A percentile compares a stretch with the other conserved stretches of the same genome.
Evolutionary conservation across 2,888 invertebrate genomes (phyloP).

Genomic region (Rhorus exstirpatorius): DNA sequence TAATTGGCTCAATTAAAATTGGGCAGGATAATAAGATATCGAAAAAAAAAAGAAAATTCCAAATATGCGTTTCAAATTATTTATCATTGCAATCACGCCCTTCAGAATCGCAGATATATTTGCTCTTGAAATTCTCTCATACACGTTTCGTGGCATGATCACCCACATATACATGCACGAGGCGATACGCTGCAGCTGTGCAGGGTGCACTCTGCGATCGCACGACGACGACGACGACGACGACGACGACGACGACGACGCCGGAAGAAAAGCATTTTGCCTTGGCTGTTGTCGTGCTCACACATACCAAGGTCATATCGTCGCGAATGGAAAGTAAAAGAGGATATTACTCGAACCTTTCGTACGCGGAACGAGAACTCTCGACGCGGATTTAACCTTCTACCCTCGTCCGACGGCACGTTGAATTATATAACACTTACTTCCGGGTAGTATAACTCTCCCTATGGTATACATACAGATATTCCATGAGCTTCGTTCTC

Average conservation of each 20-base stretch:
- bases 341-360: conserved; percentile 64
- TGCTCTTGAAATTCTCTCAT: conserved; percentile 24
- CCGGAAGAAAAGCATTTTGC: conserved; percentile 60
- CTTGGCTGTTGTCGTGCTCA: conserved; percentile 45
- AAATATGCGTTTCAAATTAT: not conserved
- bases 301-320: conserved; percentile 70
- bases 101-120: conserved; percentile 1
- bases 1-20: too few species aligned
- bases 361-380: conserved; percentile 68
- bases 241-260: conserved; percentile 21
- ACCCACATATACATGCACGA: conserved; percentile 36
- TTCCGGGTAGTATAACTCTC: conserved; percentile 62
- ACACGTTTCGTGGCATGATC: conserved; percentile 20
- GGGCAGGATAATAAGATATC: too few species aligned
- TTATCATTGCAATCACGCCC: not conserved
- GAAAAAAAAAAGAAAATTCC: not conserved
- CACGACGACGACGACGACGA: conserved; percentile 4
- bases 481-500: not conserved
- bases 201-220: conserved; percentile 38
- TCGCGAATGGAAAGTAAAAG: conserved; percentile 68
- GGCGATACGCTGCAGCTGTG: conserved; percentile 35
- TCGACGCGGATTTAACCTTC: conserved; percentile 68
- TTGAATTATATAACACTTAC: conserved; percentile 57
- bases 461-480: conserved; percentile 11
- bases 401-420: conserved; percentile 64